Base-by-base conservation (phyloP, 2,888 invertebrate species). In the Diadromus collaris region DNA sequence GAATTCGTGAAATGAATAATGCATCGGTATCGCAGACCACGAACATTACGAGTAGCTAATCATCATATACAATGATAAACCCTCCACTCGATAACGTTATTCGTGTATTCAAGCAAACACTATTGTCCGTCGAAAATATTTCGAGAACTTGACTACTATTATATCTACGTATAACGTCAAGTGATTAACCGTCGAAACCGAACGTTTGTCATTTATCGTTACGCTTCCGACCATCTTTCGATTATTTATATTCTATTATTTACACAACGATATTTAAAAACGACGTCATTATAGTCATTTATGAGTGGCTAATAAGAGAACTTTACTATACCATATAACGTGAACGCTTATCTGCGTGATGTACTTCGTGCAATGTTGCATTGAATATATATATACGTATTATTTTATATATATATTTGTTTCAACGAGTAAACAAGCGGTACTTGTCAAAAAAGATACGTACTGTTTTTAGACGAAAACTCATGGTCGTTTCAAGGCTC, bases 381-480 rank as follows among this genome's bases (percentile, higher is more conserved):
- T 63, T 24, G 19, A 44, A 38, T 44, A 77, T 56, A 76, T 27
- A 60, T 38, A 63, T 64, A 60, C 51, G 41, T 51, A 71, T 24
- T 41, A 58, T 38, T 63, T 41, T 63, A 46, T 10, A 56, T 64
- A 65, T 67, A 60, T 61, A 67, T 67, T 9, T 38, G 1, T 4
- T 46, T 73, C 79, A 79, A 73, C 76, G 76, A 64, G 76, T 76
- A 76, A 73, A 76, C 69, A 76, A 79, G 76, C 79, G 69, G 41
- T 74, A 67, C 65, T 76, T 74, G 60, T 69, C 60, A 41, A 70
- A 70, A 54, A 58, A 69, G 70, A 79, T 79, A 79, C 79, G 79
- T 79, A 79, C 79, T 73, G 76, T 65, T 76, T 72, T 69, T 65
- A 73, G 76, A 79, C 79, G 79, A 79, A 46, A 79, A 73, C 69